Evolutionary conservation across 2,113 vertebrate species (phyloP).

Genomic region (Chlamydotis undulata): DNA sequence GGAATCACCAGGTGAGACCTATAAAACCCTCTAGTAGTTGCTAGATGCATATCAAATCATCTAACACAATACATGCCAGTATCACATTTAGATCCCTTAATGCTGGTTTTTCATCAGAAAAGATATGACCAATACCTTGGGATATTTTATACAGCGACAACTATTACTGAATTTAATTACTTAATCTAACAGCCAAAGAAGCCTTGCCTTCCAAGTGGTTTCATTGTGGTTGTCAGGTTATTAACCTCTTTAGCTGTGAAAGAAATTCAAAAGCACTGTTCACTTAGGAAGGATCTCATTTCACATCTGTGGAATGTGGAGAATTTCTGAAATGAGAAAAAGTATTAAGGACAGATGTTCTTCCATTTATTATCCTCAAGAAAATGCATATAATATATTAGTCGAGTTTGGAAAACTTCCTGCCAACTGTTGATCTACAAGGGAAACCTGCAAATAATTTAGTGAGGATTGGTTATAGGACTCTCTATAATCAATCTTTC

Average conservation of each 20-base stretch:
- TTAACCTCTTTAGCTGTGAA: not conserved
- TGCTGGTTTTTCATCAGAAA: not conserved
- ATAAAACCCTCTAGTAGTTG: not conserved
- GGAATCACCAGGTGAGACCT: not conserved
- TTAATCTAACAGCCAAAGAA: not conserved
- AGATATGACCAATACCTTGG: not conserved
- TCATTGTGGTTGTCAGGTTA: not conserved
- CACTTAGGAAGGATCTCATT: not conserved
- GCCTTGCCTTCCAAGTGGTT: not conserved
- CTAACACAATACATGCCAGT: not conserved
- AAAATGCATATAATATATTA: not conserved
- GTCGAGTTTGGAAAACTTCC: not conserved
- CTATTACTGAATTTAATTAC: not conserved
- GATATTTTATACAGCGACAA: not conserved
- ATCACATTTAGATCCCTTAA: not conserved
- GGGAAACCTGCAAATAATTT: conserved; percentile 12
- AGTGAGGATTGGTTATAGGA: not conserved
- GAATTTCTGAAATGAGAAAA: conserved; percentile 5
- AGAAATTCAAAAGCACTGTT: conserved; percentile 20
- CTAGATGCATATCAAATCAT: not conserved
- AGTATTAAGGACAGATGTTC: conserved; percentile 48
- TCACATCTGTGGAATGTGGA: not conserved
- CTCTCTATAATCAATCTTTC: not conserved
- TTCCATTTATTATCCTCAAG: conserved; percentile 23
- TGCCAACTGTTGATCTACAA: not conserved